phyloP scores from a whole-genome alignment of 2,797 vertebrate genomes.

The Sebastes miniatus region DNA sequence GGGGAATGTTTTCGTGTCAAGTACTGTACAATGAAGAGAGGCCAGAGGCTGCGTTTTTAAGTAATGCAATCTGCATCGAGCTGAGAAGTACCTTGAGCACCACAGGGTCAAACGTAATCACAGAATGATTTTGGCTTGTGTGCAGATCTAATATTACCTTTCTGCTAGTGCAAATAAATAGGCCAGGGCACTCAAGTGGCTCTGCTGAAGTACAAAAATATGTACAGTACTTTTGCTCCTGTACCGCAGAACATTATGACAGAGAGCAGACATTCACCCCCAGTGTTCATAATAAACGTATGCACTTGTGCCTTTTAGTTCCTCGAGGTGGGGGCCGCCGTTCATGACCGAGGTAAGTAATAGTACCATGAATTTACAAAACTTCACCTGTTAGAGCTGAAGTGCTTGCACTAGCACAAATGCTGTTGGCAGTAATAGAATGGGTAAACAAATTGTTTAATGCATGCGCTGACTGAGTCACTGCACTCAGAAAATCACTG shows the following conservation, averaged over 20 bases:
- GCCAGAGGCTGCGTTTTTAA: conserved; percentile 55
- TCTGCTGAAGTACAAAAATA: conserved; percentile 23
- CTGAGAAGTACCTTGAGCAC: conserved; percentile 43
- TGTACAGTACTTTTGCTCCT: neutral
- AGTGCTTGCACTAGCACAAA: conserved; percentile 47
- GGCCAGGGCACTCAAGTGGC: conserved; percentile 33
- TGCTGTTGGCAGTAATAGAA: conserved; percentile 43
- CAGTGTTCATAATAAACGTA: conserved; percentile 9
- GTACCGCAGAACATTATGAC: conserved; percentile 4
- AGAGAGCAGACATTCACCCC: conserved; percentile 19
- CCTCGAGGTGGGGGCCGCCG: neutral
- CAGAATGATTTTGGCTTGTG: conserved; percentile 61
- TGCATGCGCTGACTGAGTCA: conserved; percentile 35
- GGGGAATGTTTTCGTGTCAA: conserved; percentile 50
- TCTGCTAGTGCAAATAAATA: conserved; percentile 58
- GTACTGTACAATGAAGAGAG: conserved; percentile 47
- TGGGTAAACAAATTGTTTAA: conserved; percentile 60
- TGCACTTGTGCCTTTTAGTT: conserved; percentile 8
- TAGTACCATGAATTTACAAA: conserved; percentile 41
- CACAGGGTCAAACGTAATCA: conserved; percentile 63
- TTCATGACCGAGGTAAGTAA: conserved; percentile 20
- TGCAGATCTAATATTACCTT: conserved; percentile 54
- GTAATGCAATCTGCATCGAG: conserved; percentile 61
- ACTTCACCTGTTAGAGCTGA: conserved; percentile 36
- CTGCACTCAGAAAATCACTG: conserved; percentile 45